Evolutionary conservation across 2,797 vertebrate genomes (phyloP), one percentile per base, ranked within the genome.

Genomic region (Tapera naevia): DNA sequence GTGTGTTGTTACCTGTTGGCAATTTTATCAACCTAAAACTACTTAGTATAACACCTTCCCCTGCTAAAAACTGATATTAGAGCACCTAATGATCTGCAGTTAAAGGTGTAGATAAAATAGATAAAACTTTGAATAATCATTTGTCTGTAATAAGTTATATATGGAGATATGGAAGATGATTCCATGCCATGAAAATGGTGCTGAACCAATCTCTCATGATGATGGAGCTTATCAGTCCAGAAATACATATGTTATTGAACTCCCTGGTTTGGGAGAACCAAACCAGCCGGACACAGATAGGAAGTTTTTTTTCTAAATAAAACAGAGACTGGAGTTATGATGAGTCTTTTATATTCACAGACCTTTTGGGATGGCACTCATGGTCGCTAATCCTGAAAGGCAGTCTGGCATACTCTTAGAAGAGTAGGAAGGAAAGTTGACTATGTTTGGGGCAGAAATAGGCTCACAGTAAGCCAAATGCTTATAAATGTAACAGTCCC

Each of bases 281-380:
- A 7, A 35, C 13, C 19, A 78, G 61, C 8, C 23, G 85, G 30
- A 15, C 30, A 51, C 17, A 33, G 30, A 48, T 3, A 56, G 5
- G 6, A 7, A 7, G 6, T 33, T 18, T 19, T 39, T 83, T 69
- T 50, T 12, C 15, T 30, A 56, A 81, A 22, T 58, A 48, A 67
- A 33, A 27, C 22, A 4, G 10, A 3, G 5, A 6, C 46, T n/a
- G 51, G 30, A 50, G 16, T 28, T 11, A 58, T 0, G 0, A 28
- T 28, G 32, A 57, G 5, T 22, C 50, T 74, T 84, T 82, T 11
- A 5, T 43, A 53, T 65, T 50, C 51, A 32, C 17, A 57, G 61
- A 11, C 6, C 8, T 87, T 76, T 87, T 72, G 15, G 13, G 17
- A 48, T 57, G 24, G 30, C 10, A 5, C 0, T 64, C 1, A 5